phyloP scores from a whole-genome alignment of 2,797 vertebrate species.

The Sebastes minor region DNA sequence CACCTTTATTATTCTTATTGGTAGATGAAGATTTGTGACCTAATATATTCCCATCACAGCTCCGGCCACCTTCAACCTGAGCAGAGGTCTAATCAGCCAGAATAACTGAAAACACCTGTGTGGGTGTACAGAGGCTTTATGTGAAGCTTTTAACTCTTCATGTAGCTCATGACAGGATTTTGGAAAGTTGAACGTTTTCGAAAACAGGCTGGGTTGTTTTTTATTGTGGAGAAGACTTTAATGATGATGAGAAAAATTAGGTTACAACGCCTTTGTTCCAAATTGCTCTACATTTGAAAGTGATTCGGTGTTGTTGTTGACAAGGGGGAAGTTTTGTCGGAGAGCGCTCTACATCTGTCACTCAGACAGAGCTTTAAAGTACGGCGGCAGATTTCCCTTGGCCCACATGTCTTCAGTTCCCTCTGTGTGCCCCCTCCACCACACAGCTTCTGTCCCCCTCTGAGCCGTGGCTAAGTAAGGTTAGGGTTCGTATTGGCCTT shows the following conservation, averaged over 20 bases:
- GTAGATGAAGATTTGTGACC: not conserved
- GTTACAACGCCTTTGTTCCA: conserved; percentile 10
- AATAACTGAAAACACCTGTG: not conserved
- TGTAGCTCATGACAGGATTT: not conserved
- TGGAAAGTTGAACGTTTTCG: not conserved
- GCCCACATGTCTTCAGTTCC: conserved; percentile 40
- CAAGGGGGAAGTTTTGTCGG: conserved; percentile 22
- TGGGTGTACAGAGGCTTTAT: no score
- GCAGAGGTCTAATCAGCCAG: not conserved
- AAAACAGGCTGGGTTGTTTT: not conserved
- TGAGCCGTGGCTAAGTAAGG: conserved; percentile 64
- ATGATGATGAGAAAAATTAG: conserved; percentile 18
- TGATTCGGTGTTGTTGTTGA: conserved; percentile 20
- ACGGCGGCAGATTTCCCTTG: conserved; percentile 47
- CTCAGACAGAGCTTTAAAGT: conserved; percentile 43
- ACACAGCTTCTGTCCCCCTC: conserved; percentile 60
- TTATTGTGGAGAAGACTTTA: not conserved
- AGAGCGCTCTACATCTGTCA: conserved; percentile 51
- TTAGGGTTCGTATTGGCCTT: conserved; percentile 76
- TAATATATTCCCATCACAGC: not conserved
- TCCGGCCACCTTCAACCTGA: no score
- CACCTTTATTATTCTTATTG: not conserved
- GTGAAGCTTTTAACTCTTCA: not conserved
- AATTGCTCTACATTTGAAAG: conserved; percentile 3
- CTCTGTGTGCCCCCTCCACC: conserved; percentile 19